A percentile compares a stretch with the other conserved stretches of the same genome.
Conservation (phyloP, 2,113 vertebrate genomes). For the Motacilla tschutschensis region DNA sequence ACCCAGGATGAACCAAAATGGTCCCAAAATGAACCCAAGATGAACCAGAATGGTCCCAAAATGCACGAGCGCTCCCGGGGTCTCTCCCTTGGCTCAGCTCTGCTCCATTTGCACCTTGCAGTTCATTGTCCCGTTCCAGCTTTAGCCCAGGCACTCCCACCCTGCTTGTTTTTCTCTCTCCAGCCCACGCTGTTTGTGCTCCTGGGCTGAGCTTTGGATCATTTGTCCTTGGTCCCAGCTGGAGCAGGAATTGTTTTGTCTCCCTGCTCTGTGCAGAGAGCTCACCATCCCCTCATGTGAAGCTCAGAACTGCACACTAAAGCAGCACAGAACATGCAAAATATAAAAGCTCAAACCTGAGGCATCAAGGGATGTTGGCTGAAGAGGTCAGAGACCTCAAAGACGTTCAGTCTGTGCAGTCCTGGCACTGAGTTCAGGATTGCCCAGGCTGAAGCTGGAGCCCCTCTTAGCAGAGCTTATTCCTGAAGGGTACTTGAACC, state of each 20-base stretch:
- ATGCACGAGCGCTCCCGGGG: background rate
- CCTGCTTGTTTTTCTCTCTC: background rate
- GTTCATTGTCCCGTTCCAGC: background rate
- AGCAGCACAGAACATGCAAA: background rate
- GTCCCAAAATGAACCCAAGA: background rate
- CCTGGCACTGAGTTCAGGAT: background rate
- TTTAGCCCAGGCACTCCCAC: background rate
- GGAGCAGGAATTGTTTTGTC: background rate
- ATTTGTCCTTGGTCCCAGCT: background rate
- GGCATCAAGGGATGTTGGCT: background rate
- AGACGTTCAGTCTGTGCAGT: background rate
- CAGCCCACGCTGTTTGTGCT: background rate
- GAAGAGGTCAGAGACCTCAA: background rate
- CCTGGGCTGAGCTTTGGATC: background rate
- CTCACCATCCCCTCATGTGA: rapidly evolving
- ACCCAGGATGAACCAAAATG: background rate
- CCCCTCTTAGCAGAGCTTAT: background rate
- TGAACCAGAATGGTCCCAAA: background rate
- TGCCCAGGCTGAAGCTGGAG: background rate
- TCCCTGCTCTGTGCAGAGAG: background rate
- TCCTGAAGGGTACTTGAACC: background rate
- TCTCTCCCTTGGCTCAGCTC: background rate
- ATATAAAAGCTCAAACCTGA: background rate
- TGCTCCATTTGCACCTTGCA: background rate
- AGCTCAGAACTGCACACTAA: rapidly evolving